Percentiles rank a stretch among this genome's conserved stretches.
These are phyloP conservation scores for Bucorvus abyssinicus DNA, from an alignment of 2,797 vertebrate species.

Conservation along the genomic window DNA sequence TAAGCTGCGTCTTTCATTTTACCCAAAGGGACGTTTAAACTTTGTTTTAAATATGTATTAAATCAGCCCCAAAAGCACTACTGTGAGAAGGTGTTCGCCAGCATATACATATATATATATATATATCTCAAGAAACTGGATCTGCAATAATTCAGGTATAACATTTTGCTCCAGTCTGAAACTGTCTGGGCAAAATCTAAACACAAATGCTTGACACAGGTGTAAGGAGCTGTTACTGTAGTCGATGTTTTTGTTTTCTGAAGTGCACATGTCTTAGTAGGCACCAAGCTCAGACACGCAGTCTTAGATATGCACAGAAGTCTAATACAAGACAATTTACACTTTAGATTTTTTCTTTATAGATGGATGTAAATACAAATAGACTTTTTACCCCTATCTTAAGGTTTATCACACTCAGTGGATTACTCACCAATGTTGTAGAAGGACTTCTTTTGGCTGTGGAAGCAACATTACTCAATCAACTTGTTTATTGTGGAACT, in stretches of 20 bases:
- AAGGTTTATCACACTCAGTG: neutral
- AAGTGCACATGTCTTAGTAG: accelerated
- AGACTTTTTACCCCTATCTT: neutral
- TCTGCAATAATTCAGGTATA: neutral
- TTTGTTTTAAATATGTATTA: constrained; percentile 33
- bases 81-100: neutral
- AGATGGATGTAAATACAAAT: neutral
- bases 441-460: neutral
- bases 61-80: neutral
- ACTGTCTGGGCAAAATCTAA: neutral
- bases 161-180: neutral
- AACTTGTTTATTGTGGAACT: neutral
- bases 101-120: neutral
- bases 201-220: neutral
- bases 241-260: neutral
- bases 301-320: too few relatives aligned
- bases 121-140: neutral
- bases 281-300: neutral
- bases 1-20: constrained; percentile 12
- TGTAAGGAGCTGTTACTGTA: neutral
- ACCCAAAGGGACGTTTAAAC: constrained; percentile 54
- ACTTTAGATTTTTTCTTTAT: neutral
- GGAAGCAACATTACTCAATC: neutral
- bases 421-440: neutral
- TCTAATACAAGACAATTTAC: neutral